These are phyloP conservation scores for Contarinia nasturtii DNA, from an alignment of 1,140 invertebrate genomes.

Conservation along the genomic window DNA sequence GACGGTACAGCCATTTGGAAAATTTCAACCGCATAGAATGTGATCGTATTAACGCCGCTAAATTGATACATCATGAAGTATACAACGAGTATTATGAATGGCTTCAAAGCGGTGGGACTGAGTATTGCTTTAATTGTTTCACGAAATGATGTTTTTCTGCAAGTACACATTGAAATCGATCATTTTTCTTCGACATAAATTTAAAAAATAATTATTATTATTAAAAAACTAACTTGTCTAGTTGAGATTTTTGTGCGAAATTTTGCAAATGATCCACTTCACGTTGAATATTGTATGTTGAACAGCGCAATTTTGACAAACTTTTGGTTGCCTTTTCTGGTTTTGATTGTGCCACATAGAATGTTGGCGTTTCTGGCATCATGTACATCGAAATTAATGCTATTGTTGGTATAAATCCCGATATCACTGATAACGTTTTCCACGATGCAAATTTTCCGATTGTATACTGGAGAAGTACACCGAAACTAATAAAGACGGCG, in stretches of 20 bases:
- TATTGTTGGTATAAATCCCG: constrained; percentile 32
- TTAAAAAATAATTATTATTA: no score
- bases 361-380: constrained; percentile 52
- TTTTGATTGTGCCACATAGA: constrained; percentile 38
- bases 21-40: constrained; percentile 60
- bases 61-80: constrained; percentile 58
- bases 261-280: constrained; percentile 39
- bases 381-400: constrained; percentile 37
- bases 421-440: constrained; percentile 37
- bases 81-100: constrained; percentile 37
- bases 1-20: constrained; percentile 41
- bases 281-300: constrained; percentile 37
- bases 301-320: constrained; percentile 37
- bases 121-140: constrained; percentile 36
- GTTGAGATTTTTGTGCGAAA: constrained; percentile 41
- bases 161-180: constrained; percentile 7
- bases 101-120: constrained; percentile 40
- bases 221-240: constrained; percentile 27
- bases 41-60: constrained; percentile 54
- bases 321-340: constrained; percentile 37
- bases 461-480: constrained; percentile 36
- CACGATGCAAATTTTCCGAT: constrained; percentile 36
- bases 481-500: constrained; percentile 39
- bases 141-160: constrained; percentile 25
- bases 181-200: neutral